Conservation (phyloP, 2,888 invertebrate species). For the Drosophila subquinaria region DNA sequence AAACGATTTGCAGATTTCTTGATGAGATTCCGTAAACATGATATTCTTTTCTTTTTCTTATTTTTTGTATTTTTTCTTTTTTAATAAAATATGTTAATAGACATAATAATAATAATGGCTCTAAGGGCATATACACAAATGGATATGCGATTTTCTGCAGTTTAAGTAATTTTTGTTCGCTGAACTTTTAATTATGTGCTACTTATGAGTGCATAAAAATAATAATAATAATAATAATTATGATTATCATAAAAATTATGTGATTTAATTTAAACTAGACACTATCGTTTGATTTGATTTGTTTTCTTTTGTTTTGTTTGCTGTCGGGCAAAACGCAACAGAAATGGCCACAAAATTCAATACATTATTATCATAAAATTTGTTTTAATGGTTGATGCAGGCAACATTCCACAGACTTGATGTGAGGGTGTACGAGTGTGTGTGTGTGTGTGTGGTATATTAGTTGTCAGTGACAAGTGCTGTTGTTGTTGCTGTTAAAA, state of each 20-base stretch:
- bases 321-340: constrained; percentile 64
- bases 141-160: constrained; percentile 24
- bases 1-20: constrained; percentile 34
- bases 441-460: constrained; percentile 25
- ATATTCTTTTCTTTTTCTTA: constrained; percentile 31
- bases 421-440: constrained; percentile 14
- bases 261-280: constrained; percentile 58
- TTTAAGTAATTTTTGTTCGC: constrained; percentile 76
- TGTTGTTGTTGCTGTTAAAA: constrained; percentile 35
- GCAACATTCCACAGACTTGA: constrained; percentile 37
- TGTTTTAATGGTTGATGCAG: constrained; percentile 14
- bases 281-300: constrained; percentile 67
- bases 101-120: constrained; percentile 31
- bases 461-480: constrained; percentile 46
- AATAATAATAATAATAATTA: constrained; percentile 21
- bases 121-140: constrained; percentile 38
- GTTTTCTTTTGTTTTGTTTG: constrained; percentile 51
- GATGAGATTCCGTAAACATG: constrained; percentile 64
- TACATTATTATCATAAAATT: constrained; percentile 39
- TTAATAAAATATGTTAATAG: constrained; percentile 24
- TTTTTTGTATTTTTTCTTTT: constrained; percentile 30
- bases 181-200: constrained; percentile 64
- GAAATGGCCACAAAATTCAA: constrained; percentile 77
- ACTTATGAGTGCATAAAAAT: constrained; percentile 39
- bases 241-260: constrained; percentile 21